Conservation (phyloP, 2,797 vertebrate species). For the Lithobates sylvaticus region DNA sequence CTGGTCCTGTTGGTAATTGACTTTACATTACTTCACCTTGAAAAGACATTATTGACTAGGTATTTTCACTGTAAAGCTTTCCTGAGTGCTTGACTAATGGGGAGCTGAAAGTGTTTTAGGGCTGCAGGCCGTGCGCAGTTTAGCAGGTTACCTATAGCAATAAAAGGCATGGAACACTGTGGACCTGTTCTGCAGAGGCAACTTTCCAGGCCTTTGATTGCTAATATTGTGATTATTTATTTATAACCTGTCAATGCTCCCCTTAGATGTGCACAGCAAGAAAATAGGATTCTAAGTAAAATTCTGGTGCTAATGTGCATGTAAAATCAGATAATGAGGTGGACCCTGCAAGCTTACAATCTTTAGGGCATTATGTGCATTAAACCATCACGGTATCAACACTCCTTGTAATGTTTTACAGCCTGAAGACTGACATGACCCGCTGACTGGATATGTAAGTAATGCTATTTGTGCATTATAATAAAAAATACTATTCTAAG, state of each 20-base stretch:
- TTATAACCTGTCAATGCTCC: conserved; percentile 21
- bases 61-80: conserved; percentile 64
- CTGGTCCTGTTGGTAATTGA: conserved; percentile 51
- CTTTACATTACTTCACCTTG: conserved; percentile 59
- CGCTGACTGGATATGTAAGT: conserved; percentile 67
- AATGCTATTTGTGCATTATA: conserved; percentile 22
- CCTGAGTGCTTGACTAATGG: conserved; percentile 69
- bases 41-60: conserved; percentile 49
- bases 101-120: conserved; percentile 63
- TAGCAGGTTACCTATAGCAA: conserved; percentile 68
- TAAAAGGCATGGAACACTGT: conserved; percentile 67
- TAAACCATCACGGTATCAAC: background rate
- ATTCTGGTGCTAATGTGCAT: conserved; percentile 6
- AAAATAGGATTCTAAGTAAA: background rate
- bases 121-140: conserved; percentile 60
- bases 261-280: background rate
- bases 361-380: background rate
- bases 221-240: conserved; percentile 44
- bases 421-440: conserved; percentile 50
- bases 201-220: conserved; percentile 50
- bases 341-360: conserved; percentile 13
- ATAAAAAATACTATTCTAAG: background rate
- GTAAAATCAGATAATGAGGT: background rate
- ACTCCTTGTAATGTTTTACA: conserved; percentile 34
- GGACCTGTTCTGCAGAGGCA: conserved; percentile 56